phyloP scores from a whole-genome alignment of 2,888 invertebrate genomes.

The Dinocampus coccinellae region DNA sequence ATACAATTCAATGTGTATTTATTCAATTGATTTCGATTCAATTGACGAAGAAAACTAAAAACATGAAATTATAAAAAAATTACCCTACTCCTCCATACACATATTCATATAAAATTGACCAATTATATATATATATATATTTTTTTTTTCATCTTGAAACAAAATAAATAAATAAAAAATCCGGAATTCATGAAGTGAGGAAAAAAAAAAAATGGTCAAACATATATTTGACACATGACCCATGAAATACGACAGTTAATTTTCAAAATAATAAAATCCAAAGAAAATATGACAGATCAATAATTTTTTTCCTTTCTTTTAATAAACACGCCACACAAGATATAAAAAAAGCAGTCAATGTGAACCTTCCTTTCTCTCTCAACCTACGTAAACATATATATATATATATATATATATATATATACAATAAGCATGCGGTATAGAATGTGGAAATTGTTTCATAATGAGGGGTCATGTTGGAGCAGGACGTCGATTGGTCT shows the following conservation, averaged over 20 bases:
- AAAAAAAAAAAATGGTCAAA: too few relatives aligned
- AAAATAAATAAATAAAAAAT: too few relatives aligned
- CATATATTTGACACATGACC: too few relatives aligned
- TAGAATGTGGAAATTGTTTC: constrained; percentile 55
- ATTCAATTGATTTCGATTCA: background rate
- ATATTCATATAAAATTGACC: constrained; percentile 2
- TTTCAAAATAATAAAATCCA: too few relatives aligned
- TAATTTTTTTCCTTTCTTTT: too few relatives aligned
- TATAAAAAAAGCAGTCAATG: constrained; percentile 4
- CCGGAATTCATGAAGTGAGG: too few relatives aligned
- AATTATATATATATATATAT: background rate
- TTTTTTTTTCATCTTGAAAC: too few relatives aligned
- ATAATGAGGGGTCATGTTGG: constrained; percentile 60
- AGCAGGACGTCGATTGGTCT: constrained; percentile 51
- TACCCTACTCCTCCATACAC: background rate
- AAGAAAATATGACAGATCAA: too few relatives aligned
- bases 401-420: background rate
- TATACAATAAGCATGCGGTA: background rate
- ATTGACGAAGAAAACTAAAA: constrained; percentile 13
- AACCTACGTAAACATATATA: background rate
- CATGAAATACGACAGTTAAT: too few relatives aligned
- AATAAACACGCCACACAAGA: background rate
- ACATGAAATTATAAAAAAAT: too few relatives aligned
- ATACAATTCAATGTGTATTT: background rate
- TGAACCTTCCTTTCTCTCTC: constrained; percentile 14